Evolutionary conservation across 2,888 invertebrate genomes (phyloP).

Genomic region (Siphlonurus alternatus): DNA sequence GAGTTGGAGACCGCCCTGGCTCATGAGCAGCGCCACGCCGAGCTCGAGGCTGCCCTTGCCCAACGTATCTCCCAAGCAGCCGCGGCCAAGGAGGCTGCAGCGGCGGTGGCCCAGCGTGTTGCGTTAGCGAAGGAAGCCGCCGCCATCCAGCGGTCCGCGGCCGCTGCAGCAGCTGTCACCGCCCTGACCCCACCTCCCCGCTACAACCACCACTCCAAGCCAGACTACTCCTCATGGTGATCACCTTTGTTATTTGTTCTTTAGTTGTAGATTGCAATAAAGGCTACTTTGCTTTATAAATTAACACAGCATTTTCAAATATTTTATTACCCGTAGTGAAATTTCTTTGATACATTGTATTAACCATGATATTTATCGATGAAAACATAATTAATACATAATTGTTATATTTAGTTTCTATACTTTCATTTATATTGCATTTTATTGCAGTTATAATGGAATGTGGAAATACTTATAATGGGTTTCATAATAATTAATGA

Average conservation of each 20-base stretch:
- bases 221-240: neutral
- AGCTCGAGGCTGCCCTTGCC: neutral
- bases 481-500: too few species aligned
- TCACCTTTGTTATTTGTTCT: neutral
- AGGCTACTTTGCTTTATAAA: neutral
- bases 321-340: too few species aligned
- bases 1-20: neutral
- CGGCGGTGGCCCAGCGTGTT: neutral
- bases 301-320: too few species aligned
- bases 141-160: neutral
- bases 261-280: neutral
- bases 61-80: neutral
- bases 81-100: neutral
- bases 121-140: neutral
- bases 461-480: too few species aligned
- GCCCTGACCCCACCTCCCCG: neutral
- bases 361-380: too few species aligned
- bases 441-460: too few species aligned
- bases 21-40: neutral
- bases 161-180: neutral
- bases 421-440: too few species aligned
- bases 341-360: too few species aligned
- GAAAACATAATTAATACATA: too few species aligned
- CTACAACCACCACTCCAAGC: neutral
- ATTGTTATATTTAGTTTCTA: too few species aligned